Evolutionary conservation across 2,888 invertebrate genomes (phyloP).

Genomic region (Lottia gigantea): DNA sequence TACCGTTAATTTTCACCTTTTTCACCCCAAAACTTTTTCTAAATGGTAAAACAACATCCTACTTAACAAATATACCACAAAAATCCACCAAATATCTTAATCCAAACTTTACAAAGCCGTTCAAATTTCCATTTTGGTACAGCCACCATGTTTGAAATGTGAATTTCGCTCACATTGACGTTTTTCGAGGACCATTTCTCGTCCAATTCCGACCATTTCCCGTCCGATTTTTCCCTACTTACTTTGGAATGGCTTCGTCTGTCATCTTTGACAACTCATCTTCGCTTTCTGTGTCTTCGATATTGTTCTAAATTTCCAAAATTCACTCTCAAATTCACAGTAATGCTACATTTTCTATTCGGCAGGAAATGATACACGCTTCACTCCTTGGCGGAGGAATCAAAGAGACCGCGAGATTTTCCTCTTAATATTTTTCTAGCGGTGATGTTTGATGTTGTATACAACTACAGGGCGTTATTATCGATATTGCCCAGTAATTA

Average conservation of each 20-base stretch:
- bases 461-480: too few relatives aligned
- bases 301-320: slow-evolving; percentile 20
- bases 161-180: slow-evolving; percentile 28
- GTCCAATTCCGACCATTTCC: background rate
- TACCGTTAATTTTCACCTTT: too few relatives aligned
- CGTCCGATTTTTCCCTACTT: slow-evolving; percentile 34
- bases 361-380: background rate
- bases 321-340: background rate
- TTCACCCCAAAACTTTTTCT: too few relatives aligned
- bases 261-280: slow-evolving; percentile 51
- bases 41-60: too few relatives aligned
- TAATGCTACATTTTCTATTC: background rate
- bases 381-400: slow-evolving; percentile 1
- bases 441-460: too few relatives aligned
- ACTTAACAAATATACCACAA: too few relatives aligned
- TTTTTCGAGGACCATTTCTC: background rate
- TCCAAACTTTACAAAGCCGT: too few relatives aligned
- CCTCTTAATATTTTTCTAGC: too few relatives aligned
- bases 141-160: slow-evolving; percentile 32
- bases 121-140: too few relatives aligned
- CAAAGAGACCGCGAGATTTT: background rate
- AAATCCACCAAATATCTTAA: too few relatives aligned
- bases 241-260: slow-evolving; percentile 51
- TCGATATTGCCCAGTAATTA: too few relatives aligned
- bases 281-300: slow-evolving; percentile 27